Percentiles rank a stretch among this genome's conserved stretches.
Evolutionary conservation across 1,140 invertebrate species (phyloP).

Genomic region (Pristionchus pacificus): DNA sequence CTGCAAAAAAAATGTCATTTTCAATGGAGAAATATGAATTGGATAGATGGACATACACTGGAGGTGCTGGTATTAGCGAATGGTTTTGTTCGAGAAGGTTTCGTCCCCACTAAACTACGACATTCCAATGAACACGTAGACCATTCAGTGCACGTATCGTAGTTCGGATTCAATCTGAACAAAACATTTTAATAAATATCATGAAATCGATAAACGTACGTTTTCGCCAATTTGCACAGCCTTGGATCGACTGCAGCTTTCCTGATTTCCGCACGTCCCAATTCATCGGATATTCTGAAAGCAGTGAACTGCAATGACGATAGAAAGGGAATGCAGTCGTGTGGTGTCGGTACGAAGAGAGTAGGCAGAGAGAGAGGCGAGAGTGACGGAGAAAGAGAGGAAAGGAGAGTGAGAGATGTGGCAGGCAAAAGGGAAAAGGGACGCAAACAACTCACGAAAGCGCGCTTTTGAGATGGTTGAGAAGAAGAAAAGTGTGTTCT

Average conservation of each 20-base stretch:
- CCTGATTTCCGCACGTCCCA: neutral
- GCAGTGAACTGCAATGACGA: constrained; percentile 2
- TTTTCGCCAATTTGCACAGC: neutral
- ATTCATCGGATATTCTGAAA: constrained; percentile 41
- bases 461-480: constrained; percentile 44
- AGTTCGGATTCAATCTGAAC: neutral
- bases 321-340: neutral
- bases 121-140: neutral
- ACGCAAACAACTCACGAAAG: constrained; percentile 43
- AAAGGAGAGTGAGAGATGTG: neutral
- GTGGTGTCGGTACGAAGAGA: constrained; percentile 1
- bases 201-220: constrained; percentile 6
- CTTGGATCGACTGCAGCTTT: constrained; percentile 26
- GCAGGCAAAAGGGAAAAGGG: neutral
- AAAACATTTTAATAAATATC: constrained; percentile 5
- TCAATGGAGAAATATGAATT: neutral
- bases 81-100: neutral
- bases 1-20: neutral
- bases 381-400: constrained; percentile 10
- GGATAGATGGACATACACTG: neutral
- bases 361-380: constrained; percentile 21
- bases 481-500: constrained; percentile 46
- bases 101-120: constrained; percentile 4
- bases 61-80: neutral
- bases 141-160: neutral